Base-by-base conservation (phyloP, 2,113 vertebrate species). In the Alaudala cheleensis region DNA sequence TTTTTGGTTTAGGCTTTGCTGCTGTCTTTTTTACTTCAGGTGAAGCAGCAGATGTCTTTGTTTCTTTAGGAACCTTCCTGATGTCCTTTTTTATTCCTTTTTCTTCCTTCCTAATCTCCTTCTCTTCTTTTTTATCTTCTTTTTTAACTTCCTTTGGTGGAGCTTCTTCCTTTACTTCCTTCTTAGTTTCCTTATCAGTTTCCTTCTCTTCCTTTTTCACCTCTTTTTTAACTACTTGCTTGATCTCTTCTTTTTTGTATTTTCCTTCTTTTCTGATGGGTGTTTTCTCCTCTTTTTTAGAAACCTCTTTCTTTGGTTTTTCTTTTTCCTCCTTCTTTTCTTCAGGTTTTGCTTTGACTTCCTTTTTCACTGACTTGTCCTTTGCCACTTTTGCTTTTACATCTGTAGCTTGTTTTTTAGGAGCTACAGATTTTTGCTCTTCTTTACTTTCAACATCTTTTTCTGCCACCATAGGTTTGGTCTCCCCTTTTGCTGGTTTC, bases 61-160 rank as follows among this genome's bases (percentile, higher is more conserved):
- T 42, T 49, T 99, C 99, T 96, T 98, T 99, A 74, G 97, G 91
- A 51, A 97, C 80, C 54, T 98, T 99, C 96, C 98, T 99, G 25
- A 96, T 94, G 51, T 98, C 98, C 86, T 98, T 99, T 97, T 98
- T 99, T 65, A 72, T 92, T 61, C 98, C 98, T 93, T 98, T 99
- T 64, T 99, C 99, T 77, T 99, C 99, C 70, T 98, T 99, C 79
- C 97, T 98, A 33, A 97, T 97, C 70, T 99, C 99, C 91, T 98
- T 99, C 26, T 98, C 96, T 15, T 98, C 98, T 42, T 98, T 98
- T 94, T 98, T 98, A 37, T 77, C 74, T 58, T 99, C 98, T 86
- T 97, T 99, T 97, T 98, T 99, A 7, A 94, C 33, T 45, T 98
- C 98, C 90, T 99, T 99, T 91, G 98, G 97, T 45, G 97, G 72